Evolutionary conservation across 2,797 vertebrate genomes (phyloP).

Genomic region (Chloroceryle inda): DNA sequence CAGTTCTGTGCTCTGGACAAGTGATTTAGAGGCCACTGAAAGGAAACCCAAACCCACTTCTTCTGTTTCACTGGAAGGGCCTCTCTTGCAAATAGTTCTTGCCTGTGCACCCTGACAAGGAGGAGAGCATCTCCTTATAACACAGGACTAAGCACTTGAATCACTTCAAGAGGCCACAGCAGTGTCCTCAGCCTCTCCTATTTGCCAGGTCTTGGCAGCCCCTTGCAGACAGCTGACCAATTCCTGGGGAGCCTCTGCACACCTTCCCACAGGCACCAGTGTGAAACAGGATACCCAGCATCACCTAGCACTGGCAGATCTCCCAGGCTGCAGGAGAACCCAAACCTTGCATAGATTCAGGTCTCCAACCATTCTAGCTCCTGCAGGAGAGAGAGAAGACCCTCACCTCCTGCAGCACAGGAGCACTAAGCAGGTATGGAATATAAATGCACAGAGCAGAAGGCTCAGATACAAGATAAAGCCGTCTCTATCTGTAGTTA

Average conservation of each 20-base stretch:
- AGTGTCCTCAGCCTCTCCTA: neutral
- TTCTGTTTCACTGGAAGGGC: neutral
- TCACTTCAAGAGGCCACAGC: neutral
- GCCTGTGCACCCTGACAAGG: neutral
- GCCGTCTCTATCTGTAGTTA: neutral
- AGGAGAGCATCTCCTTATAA: neutral
- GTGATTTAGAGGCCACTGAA: slow-evolving; percentile 50
- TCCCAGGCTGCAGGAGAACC: neutral
- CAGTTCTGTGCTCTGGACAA: slow-evolving; percentile 7
- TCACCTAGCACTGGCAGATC: neutral
- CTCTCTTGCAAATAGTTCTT: neutral
- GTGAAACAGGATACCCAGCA: neutral
- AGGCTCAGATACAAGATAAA: neutral
- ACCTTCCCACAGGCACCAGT: neutral
- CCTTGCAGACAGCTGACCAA: neutral
- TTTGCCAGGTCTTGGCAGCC: neutral
- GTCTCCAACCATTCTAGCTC: neutral
- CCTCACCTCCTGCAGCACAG: neutral
- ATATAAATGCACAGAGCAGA: neutral
- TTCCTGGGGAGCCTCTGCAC: neutral
- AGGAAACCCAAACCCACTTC: slow-evolving; percentile 40
- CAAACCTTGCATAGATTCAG: neutral
- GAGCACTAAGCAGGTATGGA: neutral
- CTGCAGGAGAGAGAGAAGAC: neutral
- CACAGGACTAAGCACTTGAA: neutral